phyloP scores from a whole-genome alignment of 2,888 invertebrate species.

The Amphiduros pacificus region DNA sequence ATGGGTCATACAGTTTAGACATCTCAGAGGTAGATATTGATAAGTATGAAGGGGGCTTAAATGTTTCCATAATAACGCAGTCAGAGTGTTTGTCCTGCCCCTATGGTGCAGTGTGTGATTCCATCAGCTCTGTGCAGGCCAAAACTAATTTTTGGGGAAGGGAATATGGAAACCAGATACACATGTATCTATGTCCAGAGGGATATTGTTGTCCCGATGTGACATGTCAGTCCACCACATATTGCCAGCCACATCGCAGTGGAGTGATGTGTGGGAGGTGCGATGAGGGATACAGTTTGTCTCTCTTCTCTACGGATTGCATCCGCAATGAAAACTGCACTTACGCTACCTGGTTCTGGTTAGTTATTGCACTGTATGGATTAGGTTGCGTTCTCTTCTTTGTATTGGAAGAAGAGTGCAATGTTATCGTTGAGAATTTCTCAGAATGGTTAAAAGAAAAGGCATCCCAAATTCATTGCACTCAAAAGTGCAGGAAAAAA shows the following conservation, averaged over 20 bases:
- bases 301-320: conserved; percentile 8
- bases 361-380: conserved; percentile 5
- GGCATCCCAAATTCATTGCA: too few relatives aligned
- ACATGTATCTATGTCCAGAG: conserved; percentile 11
- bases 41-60: not conserved
- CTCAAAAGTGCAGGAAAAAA: too few relatives aligned
- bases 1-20: not conserved
- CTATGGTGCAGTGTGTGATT: conserved; percentile 7
- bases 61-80: not conserved
- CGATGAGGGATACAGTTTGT: not conserved
- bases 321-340: conserved; percentile 2
- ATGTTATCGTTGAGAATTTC: not conserved
- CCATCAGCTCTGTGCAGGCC: not conserved
- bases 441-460: not conserved
- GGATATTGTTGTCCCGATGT: conserved; percentile 11
- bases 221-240: not conserved
- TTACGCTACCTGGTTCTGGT: conserved; percentile 7
- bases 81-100: not conserved
- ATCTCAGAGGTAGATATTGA: not conserved
- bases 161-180: not conserved
- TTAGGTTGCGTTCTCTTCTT: conserved; percentile 9
- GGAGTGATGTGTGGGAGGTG: conserved; percentile 4
- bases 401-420: conserved; percentile 4
- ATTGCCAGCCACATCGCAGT: conserved; percentile 1
- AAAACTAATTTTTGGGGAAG: conserved; percentile 13